Evolutionary conservation across 2,888 invertebrate genomes (phyloP).

Genomic region (Teleogryllus oceanicus): DNA sequence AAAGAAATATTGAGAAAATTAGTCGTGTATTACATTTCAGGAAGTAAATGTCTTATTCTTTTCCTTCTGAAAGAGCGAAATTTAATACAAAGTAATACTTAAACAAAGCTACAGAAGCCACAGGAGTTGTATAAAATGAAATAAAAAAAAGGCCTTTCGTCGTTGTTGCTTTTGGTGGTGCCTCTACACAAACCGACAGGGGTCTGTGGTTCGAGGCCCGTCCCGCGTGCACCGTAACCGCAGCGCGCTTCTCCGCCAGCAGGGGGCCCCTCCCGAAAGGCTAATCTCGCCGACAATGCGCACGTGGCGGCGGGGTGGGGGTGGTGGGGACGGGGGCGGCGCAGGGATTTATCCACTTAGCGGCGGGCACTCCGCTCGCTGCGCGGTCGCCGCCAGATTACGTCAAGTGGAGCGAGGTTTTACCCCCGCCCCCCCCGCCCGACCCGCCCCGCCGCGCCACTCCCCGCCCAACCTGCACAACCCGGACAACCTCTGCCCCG

Average conservation of each 20-base stretch:
- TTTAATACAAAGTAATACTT: too few relatives aligned
- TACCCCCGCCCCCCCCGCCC: background rate
- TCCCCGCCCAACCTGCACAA: too few relatives aligned
- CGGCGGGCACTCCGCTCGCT: background rate
- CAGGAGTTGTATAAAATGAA: too few relatives aligned
- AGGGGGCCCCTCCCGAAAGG: background rate
- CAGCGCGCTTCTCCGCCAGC: background rate
- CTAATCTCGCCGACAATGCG: background rate
- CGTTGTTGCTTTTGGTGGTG: too few relatives aligned
- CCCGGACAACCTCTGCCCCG: too few relatives aligned
- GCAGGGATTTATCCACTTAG: constrained; percentile 18
- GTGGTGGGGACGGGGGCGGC: background rate
- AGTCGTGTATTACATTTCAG: too few relatives aligned
- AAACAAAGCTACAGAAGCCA: too few relatives aligned
- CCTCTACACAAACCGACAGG: background rate
- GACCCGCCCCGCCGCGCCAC: too few relatives aligned
- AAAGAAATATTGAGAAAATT: too few relatives aligned
- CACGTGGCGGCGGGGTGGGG: background rate
- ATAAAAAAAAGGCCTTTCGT: too few relatives aligned
- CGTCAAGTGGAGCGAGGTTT: background rate
- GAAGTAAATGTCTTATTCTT: too few relatives aligned
- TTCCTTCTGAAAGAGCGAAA: too few relatives aligned
- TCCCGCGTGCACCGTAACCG: background rate
- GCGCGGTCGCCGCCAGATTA: background rate
- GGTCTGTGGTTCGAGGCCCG: background rate